Evolutionary conservation across 2,888 invertebrate genomes (phyloP), one percentile per base, ranked within the genome.

Genomic region (Criorhina ranunculi): DNA sequence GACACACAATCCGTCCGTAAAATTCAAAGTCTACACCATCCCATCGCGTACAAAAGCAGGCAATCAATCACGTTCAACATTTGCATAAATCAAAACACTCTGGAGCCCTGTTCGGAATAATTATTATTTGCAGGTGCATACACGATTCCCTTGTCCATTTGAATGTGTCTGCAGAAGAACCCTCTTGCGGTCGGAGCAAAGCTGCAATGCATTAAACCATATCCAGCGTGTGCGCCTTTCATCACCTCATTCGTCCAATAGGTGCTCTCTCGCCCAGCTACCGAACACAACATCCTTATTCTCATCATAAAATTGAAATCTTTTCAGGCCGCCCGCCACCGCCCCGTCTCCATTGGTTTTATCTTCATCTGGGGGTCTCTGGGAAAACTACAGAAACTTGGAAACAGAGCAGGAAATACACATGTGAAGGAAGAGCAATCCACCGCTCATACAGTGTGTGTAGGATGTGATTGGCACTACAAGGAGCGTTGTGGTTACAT

Each of bases 81-180:
- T 81, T 86, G 81, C 81, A 86, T 86, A 86, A 86, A 86, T 86
- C 86, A 86, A 86, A 86, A 86, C 85, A 80, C 80, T 80, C 55
- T 24, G 46, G 12, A 70, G 42, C 85, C 66, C 76, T 80, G 85
- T 80, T 66, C 17, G 17, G 85, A 85, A 85, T 85, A 85, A 80
- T 85, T 80, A 80, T 85, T 80, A 85, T 76, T 85, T 66, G 80
- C 85, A 85, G 85, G 85, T 85, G 85, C 85, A 85, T 80, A 60
- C 76, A 76, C 59, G 75, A 78, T 66, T 67, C 66, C 15, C 17
- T 24, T 37, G 40, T 40, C 44, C 12, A 15, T 40, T 51, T 12
- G 37, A 60, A 46, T 42, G 46, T 62, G 57, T 64, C 37, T 69
- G n/a, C 66, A 19, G 59, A 51, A 53, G 66, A 76, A 42, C n/a